Conservation (phyloP, 2,797 vertebrate genomes). For the Sebastes diploproa region DNA sequence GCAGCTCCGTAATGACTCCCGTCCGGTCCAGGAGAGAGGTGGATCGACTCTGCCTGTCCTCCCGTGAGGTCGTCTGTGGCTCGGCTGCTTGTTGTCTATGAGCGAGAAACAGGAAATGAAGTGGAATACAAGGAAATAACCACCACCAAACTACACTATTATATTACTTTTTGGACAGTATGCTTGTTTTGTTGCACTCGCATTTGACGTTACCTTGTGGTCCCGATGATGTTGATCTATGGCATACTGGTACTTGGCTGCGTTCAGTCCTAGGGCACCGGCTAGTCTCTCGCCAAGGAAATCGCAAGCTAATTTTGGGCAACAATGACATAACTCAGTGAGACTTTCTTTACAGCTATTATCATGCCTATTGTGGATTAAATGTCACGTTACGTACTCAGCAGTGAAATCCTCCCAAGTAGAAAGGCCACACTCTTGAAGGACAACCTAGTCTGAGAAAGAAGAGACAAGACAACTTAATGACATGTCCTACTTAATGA, state of each 20-base stretch:
- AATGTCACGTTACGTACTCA: constrained; percentile 65
- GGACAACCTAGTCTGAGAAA: constrained; percentile 58
- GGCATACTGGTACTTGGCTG: constrained; percentile 83
- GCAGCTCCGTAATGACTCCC: constrained; percentile 69
- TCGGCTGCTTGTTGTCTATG: constrained; percentile 48
- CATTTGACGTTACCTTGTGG: constrained; percentile 71
- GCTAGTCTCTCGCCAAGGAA: constrained; percentile 81
- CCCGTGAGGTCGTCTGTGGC: not conserved
- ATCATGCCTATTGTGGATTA: too few relatives aligned
- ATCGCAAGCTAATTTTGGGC: constrained; percentile 77
- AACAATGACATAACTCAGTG: not conserved
- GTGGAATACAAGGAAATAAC: not conserved
- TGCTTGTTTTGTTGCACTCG: not conserved
- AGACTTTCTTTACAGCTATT: not conserved
- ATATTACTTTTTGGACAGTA: not conserved
- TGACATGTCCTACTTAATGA: not conserved
- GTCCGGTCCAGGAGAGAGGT: constrained; percentile 28
- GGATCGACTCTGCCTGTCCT: constrained; percentile 41
- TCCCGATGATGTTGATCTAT: constrained; percentile 71
- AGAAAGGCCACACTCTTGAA: constrained; percentile 70
- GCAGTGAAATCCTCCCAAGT: constrained; percentile 74
- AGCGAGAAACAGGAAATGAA: not conserved
- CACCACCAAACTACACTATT: not conserved
- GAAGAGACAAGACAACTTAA: not conserved
- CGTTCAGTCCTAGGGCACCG: constrained; percentile 75